phyloP scores from a whole-genome alignment of 2,113 vertebrate species.

The Danionella cerebrum region DNA sequence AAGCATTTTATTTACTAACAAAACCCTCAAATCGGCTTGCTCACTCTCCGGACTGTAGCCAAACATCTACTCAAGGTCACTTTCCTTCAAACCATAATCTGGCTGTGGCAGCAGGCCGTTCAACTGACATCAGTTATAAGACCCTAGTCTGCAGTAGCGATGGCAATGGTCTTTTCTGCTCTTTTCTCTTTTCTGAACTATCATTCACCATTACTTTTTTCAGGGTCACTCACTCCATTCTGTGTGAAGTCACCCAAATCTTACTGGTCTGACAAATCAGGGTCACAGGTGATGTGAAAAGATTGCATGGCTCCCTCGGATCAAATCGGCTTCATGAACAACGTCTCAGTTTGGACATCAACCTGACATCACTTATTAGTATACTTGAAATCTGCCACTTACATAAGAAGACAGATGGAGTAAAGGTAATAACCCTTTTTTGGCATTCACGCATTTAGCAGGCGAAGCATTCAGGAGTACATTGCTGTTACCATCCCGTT shows the following conservation, averaged over 20 bases:
- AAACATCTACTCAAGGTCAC: constrained; percentile 23
- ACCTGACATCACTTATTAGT: no score
- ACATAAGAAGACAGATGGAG: no score
- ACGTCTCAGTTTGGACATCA: no score
- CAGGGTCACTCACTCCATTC: not conserved
- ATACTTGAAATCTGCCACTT: no score
- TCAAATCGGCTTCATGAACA: not conserved
- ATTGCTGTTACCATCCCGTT: no score
- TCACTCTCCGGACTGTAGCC: constrained; percentile 17
- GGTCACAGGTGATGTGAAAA: not conserved
- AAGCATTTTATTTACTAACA: constrained; percentile 12
- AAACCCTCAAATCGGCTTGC: not conserved
- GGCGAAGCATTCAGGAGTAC: no score
- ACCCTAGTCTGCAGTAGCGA: not conserved
- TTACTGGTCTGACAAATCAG: not conserved
- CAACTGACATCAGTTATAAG: constrained; percentile 5
- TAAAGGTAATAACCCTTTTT: no score
- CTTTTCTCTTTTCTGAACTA: not conserved
- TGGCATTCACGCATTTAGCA: no score
- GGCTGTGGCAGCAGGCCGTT: not conserved
- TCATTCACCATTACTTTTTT: constrained; percentile 1
- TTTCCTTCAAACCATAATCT: constrained; percentile 19
- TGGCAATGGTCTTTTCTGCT: constrained; percentile 1
- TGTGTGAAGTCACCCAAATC: not conserved
- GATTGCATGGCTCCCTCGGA: not conserved